phyloP scores from a whole-genome alignment of 2,113 vertebrate species.

The Loxodonta africana region DNA sequence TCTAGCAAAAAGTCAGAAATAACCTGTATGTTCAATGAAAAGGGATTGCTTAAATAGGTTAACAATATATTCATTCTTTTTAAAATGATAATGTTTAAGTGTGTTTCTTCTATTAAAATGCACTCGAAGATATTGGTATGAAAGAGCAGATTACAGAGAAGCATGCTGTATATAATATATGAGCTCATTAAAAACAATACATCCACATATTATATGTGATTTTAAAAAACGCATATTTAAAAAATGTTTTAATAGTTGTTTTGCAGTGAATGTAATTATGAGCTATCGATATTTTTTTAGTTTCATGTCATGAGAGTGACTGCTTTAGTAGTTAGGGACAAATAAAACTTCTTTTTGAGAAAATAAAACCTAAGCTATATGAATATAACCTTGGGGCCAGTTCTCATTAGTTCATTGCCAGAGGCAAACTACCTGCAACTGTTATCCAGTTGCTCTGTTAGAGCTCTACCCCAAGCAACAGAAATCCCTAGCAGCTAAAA shows the following conservation, averaged over 20 bases:
- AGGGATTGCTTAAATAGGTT: neutral
- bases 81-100: neutral
- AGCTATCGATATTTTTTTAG: neutral
- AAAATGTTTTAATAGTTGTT: neutral
- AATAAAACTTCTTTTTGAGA: neutral
- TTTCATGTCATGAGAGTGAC: neutral
- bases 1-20: neutral
- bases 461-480: neutral
- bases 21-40: neutral
- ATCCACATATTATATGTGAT: neutral
- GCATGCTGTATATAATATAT: neutral
- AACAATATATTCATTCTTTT: neutral
- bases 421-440: neutral
- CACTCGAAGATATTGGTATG: neutral
- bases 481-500: neutral
- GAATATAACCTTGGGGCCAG: neutral
- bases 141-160: neutral
- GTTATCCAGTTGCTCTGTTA: neutral
- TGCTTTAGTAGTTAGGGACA: constrained; percentile 43
- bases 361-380: constrained; percentile 12
- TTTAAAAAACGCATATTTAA: neutral
- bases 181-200: neutral
- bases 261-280: neutral
- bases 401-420: constrained; percentile 55
- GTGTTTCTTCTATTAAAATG: neutral